phyloP scores from a whole-genome alignment of 2,888 invertebrate genomes.

The Prostheceraeus crozeri region DNA sequence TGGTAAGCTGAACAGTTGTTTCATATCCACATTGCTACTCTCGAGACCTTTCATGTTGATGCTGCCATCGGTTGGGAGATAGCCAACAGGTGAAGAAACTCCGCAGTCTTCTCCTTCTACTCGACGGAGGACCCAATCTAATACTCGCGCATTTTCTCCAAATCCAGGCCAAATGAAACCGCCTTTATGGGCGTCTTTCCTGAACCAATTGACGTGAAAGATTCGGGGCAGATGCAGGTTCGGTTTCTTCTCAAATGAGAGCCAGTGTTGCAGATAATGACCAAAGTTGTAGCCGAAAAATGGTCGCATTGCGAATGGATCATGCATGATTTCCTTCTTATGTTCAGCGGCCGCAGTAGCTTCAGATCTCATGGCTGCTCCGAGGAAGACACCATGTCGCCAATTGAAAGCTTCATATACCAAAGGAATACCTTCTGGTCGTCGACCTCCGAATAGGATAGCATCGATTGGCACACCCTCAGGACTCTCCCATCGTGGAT shows the following conservation, averaged over 20 bases:
- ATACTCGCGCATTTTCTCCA: conserved; percentile 46
- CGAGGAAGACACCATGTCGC: conserved; percentile 50
- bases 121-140: conserved; percentile 45
- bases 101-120: conserved; percentile 61
- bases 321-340: conserved; percentile 47
- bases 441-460: conserved; percentile 45
- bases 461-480: conserved; percentile 46
- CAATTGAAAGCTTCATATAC: conserved; percentile 48
- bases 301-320: conserved; percentile 49
- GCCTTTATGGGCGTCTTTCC: conserved; percentile 39
- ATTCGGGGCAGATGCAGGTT: conserved; percentile 43
- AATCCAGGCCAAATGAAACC: conserved; percentile 46
- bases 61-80: conserved; percentile 40
- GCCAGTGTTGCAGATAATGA: conserved; percentile 46
- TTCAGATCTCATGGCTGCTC: conserved; percentile 47
- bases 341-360: conserved; percentile 49
- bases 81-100: conserved; percentile 54
- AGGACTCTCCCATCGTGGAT: conserved; percentile 44
- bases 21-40: conserved; percentile 63
- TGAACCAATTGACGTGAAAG: conserved; percentile 48
- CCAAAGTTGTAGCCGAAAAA: conserved; percentile 51
- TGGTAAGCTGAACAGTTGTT: conserved; percentile 73
- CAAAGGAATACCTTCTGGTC: conserved; percentile 47
- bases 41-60: conserved; percentile 67
- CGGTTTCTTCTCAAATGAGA: conserved; percentile 42